A percentile compares a stretch with the other conserved stretches of the same genome.
phyloP scores from a whole-genome alignment of 35 echinoderm and acorn worm genomes.

The Ophioderma brevispina region DNA sequence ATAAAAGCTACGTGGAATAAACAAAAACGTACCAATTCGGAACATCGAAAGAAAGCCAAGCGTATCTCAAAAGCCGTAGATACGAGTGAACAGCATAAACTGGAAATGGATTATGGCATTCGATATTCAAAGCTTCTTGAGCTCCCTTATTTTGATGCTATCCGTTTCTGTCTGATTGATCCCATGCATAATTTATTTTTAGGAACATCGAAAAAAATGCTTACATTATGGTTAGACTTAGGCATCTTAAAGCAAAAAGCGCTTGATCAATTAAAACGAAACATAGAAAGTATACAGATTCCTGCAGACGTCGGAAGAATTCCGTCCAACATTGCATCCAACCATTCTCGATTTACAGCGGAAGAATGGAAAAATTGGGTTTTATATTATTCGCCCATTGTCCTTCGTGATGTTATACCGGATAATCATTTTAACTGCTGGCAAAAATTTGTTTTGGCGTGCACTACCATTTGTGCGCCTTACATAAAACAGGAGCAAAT shows the following conservation, averaged over 20 bases:
- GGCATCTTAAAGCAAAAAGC: not conserved
- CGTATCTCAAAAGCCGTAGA: not conserved
- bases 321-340: slow-evolving; percentile 28
- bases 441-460: slow-evolving; percentile 44
- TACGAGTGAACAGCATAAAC: not conserved
- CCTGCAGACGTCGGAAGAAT: slow-evolving; percentile 19
- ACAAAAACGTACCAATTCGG: not conserved
- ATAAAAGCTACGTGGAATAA: not conserved
- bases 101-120: not conserved
- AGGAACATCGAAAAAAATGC: slow-evolving; percentile 28
- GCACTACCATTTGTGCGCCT: not conserved
- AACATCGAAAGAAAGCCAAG: not conserved
- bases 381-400: slow-evolving; percentile 11
- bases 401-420: slow-evolving; percentile 13
- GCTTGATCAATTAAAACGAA: not conserved
- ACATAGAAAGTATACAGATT: not conserved
- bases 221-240: slow-evolving; percentile 8
- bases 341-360: slow-evolving; percentile 8
- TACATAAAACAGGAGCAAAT: not conserved
- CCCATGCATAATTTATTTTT: slow-evolving; percentile 47
- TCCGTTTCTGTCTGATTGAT: slow-evolving; percentile 41
- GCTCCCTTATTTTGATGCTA: slow-evolving; percentile 15
- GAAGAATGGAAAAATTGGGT: slow-evolving; percentile 55
- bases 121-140: not conserved
- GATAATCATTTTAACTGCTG: slow-evolving; percentile 21